Base-by-base conservation (phyloP, 1,140 invertebrate genomes). In the Rhysida immarginata region DNA sequence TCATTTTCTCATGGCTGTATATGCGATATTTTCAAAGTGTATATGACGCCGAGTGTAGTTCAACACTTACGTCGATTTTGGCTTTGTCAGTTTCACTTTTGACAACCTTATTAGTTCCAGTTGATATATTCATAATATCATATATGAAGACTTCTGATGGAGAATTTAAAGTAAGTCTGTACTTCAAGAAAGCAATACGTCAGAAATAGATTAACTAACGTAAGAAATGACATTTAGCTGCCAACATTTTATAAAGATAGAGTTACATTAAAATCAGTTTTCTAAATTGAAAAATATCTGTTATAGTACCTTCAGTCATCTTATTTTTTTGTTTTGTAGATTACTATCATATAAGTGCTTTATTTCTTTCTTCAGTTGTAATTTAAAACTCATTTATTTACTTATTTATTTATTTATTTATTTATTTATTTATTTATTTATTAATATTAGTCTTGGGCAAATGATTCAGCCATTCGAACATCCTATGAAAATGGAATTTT, bases 71-170 rank as follows among this genome's bases (percentile, higher is more conserved):
- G n/a, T 62, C 68, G 21, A 64, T 71, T 16, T 35, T 69, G 21
- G 66, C 66, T 25, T 57, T 75, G 13, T 65, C 64, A n/a, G 61
- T 71, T 3, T 66, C 71, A 3, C 56, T 75, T 23, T 53, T 74
- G 11, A 70, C 71, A 20, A 67, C 70, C 5, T 66, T 66, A 20
- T 57, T 75, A 11, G 61, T 74, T 8, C 73, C 73, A 2, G 69
- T 74, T n/a, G 73, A 74, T 61, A 69, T 74, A 13, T 74, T 74
- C 61, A 57, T 75, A 1, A 71, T 72, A 1, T 73, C 72, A 1
- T 74, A 59, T 57, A 74, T 74, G 71, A 75, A 75, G 56, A 60
- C 67, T 29, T 57, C 62, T 24, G 59, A 74, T 66, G 73, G 73
- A 53, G 61, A 58, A 13, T 74, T 70, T 58, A 71, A 72, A 62